Base-by-base conservation (phyloP, 2,888 invertebrate species). In the Mythimna vitellina region DNA sequence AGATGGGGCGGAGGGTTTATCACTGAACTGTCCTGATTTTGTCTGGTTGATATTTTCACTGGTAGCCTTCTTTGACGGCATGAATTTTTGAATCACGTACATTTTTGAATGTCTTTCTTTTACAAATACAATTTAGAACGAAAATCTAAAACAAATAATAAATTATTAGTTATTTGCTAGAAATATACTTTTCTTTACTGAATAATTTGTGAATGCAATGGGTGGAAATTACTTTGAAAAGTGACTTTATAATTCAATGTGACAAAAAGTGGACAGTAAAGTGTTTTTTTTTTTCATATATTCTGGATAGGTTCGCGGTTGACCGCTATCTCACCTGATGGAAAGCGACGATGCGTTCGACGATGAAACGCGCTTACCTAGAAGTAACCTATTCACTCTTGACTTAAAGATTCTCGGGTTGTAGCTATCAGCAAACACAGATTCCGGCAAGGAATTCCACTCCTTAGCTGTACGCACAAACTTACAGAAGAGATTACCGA, bases 11-110 rank as follows among this genome's bases (percentile, higher is more conserved):
- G n/a, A 25, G n/a, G 14, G 7, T n/a, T 20, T 42, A 14, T 14
- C 32, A 32, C 10, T 20, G 22, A 42, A 53, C 22, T n/a, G 69
- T 22, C 14, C 17, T 32, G 20, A 14, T 20, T 32, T n/a, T n/a
- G n/a, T n/a, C n/a, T n/a, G n/a, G n/a, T n/a, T 54, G 8, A 20
- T 46, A 6, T 22, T 32, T 22, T 46, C 56, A 46, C 7, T 25
- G 6, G 10, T 25, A 51, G n/a, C 54, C 46, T 17, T 35, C 46
- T 17, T 35, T 17, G 46, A n/a, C 6, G 42, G 25, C 5, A 5
- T 14, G n/a, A 51, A 32, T 57, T 75, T 73, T 32, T 49, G 51
- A 1, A 32, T 1, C 12, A 58, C 6, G 25, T 75, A 58, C 76
- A 73, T 75, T 51, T 7, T 51, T 0, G 17, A 7, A 25, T 10